Conservation (phyloP, 2,113 vertebrate genomes). For the Onychostoma macrolepis region DNA sequence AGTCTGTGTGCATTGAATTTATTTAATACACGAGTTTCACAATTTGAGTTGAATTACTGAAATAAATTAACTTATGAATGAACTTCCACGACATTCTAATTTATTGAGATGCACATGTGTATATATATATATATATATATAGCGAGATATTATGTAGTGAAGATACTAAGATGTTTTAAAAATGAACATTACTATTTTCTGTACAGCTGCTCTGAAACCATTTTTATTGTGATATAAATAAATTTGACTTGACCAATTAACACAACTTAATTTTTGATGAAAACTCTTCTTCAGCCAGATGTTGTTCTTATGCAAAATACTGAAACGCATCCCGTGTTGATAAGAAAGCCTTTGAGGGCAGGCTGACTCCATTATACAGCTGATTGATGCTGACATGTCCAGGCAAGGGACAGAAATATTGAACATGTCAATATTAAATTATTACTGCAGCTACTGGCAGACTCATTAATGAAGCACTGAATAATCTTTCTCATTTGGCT, state of each 20-base stretch:
- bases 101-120: too few relatives aligned
- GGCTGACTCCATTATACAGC: not conserved
- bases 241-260: not conserved
- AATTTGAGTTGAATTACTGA: too few relatives aligned
- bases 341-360: not conserved
- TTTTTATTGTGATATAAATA: too few relatives aligned
- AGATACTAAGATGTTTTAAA: too few relatives aligned
- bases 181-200: too few relatives aligned
- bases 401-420: constrained; percentile 27
- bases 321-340: not conserved
- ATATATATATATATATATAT: too few relatives aligned
- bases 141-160: too few relatives aligned
- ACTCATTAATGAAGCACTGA: constrained; percentile 46
- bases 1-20: too few relatives aligned
- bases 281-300: not conserved
- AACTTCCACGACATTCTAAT: too few relatives aligned
- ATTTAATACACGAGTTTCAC: too few relatives aligned
- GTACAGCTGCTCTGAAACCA: too few relatives aligned
- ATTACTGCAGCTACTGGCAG: constrained; percentile 37
- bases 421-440: constrained; percentile 44
- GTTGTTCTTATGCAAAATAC: not conserved
- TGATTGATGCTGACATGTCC: constrained; percentile 21
- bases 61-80: too few relatives aligned
- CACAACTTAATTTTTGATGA: not conserved
- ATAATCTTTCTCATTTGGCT: not conserved